A percentile compares a stretch with the other conserved stretches of the same genome.
phyloP scores from a whole-genome alignment of 2,797 vertebrate species.

The Pyrocephalus nanus region DNA sequence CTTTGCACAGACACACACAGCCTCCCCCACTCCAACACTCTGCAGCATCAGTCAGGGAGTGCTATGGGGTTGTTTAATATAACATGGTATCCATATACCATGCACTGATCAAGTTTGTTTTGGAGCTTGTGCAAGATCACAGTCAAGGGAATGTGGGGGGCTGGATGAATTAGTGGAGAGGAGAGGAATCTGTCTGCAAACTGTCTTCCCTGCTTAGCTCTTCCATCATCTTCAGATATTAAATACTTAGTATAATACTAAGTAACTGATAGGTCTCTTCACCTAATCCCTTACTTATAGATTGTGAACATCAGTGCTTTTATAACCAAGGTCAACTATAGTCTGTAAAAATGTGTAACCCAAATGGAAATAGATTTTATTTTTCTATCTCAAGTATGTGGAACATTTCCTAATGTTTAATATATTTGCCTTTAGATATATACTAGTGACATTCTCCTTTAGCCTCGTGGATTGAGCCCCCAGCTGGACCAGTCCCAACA shows the following conservation, averaged over 20 bases:
- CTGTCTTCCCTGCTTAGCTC: neutral
- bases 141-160: neutral
- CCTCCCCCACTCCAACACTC: neutral
- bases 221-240: neutral
- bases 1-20: neutral
- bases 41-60: neutral
- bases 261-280: neutral
- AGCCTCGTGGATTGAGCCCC: neutral
- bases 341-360: neutral
- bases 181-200: neutral
- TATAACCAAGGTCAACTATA: neutral
- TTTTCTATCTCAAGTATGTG: neutral
- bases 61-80: neutral
- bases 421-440: neutral
- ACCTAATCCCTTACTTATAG: neutral
- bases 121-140: neutral
- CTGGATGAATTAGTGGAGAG: neutral
- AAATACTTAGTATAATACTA: neutral
- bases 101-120: neutral
- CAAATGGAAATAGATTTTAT: neutral
- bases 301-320: neutral
- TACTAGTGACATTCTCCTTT: neutral
- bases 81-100: rapidly evolving
- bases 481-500: neutral
- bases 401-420: neutral